These are phyloP conservation scores for Ptychadena robeensis DNA, from an alignment of 2,797 vertebrate genomes.

Conservation along the genomic window DNA sequence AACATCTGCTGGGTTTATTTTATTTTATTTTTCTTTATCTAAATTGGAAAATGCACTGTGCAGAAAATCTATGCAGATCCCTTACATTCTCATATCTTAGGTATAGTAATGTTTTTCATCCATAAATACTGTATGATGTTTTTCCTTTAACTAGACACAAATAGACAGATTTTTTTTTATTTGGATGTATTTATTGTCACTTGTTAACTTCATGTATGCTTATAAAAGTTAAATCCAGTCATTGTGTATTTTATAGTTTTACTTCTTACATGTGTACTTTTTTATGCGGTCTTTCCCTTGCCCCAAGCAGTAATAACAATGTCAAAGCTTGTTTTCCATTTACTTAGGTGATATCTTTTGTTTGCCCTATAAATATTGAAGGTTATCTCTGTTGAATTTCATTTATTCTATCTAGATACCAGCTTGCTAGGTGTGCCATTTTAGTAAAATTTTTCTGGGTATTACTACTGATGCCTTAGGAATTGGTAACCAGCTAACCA, in stretches of 20 bases:
- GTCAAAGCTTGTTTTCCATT: slow-evolving; percentile 22
- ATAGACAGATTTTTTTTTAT: background rate
- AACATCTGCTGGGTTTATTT: background rate
- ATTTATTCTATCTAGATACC: slow-evolving; percentile 14
- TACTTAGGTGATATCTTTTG: slow-evolving; percentile 31
- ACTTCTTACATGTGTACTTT: background rate
- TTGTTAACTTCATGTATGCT: background rate
- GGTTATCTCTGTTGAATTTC: slow-evolving; percentile 21
- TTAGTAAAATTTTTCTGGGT: background rate
- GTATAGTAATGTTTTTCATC: background rate
- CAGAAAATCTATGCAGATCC: background rate
- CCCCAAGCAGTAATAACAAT: slow-evolving; percentile 23
- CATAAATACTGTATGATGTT: background rate
- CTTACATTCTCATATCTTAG: background rate
- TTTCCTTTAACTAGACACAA: background rate
- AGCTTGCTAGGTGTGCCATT: slow-evolving; percentile 1
- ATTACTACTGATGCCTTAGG: background rate
- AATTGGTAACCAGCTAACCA: too few species aligned
- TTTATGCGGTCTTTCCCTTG: slow-evolving; percentile 9
- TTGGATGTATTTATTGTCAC: background rate
- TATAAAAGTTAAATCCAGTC: background rate
- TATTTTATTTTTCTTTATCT: background rate
- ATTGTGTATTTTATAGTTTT: background rate
- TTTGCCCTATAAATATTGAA: slow-evolving; percentile 22
- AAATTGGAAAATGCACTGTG: background rate